Evolutionary conservation across 2,797 vertebrate species (phyloP).

Genomic region (Diplodus sargus): DNA sequence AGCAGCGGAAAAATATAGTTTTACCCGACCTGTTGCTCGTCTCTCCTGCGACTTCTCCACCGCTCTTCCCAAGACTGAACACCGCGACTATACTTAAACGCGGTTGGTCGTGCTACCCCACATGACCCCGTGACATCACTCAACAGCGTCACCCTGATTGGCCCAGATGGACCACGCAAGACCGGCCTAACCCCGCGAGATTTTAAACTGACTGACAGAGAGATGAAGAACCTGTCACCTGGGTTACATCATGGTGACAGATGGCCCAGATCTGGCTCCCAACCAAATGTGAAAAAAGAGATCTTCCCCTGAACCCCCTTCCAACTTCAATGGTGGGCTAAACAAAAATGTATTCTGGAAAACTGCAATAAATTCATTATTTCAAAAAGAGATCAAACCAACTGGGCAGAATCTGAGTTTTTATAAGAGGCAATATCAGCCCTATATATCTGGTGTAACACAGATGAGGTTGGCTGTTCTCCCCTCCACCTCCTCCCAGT

Average conservation of each 20-base stretch:
- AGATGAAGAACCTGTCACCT: too few species aligned
- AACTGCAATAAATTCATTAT: constrained; percentile 9
- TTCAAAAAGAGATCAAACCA: background rate
- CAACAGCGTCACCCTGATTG: too few species aligned
- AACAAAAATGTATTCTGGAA: constrained; percentile 2
- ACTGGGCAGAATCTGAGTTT: background rate
- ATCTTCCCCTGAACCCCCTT: constrained; percentile 24
- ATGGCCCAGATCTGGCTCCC: constrained; percentile 22
- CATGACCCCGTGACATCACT: too few species aligned
- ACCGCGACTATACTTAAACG: too few species aligned
- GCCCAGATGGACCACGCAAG: too few species aligned
- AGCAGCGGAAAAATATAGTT: too few species aligned
- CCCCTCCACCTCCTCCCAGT: background rate
- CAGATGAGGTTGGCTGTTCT: background rate
- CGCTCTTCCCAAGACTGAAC: too few species aligned
- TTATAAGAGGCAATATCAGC: background rate
- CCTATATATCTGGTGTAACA: background rate
- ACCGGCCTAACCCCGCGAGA: too few species aligned
- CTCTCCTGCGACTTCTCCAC: too few species aligned
- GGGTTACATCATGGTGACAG: constrained; percentile 22
- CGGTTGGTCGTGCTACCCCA: too few species aligned
- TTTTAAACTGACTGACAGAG: too few species aligned
- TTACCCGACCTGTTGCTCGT: too few species aligned
- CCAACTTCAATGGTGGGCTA: background rate
- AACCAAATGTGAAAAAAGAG: constrained; percentile 28